Conservation (phyloP, 2,113 vertebrate genomes). For the Corythaeola cristata region DNA sequence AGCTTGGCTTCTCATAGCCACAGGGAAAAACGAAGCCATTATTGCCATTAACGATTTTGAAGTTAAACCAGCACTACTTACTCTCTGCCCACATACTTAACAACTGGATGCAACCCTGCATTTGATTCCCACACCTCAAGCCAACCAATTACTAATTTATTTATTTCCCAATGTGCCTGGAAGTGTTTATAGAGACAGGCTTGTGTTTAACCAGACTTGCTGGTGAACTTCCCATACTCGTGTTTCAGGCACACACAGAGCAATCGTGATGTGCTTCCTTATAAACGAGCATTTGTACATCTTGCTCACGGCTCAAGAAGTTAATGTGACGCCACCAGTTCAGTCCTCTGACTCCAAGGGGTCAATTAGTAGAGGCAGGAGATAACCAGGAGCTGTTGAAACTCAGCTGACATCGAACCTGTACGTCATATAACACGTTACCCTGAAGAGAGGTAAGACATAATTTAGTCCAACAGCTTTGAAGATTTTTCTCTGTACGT, state of each 20-base stretch:
- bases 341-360: neutral
- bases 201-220: neutral
- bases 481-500: neutral
- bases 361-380: neutral
- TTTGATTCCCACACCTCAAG: neutral
- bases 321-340: fast-evolving
- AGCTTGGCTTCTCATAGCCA: neutral
- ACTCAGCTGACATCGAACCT: neutral
- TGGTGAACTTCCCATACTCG: neutral
- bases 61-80: neutral
- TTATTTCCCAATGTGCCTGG: slow-evolving; percentile 8
- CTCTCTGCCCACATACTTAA: neutral
- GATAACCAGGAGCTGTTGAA: neutral
- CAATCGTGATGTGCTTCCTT: fast-evolving
- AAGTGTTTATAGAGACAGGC: neutral
- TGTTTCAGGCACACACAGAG: neutral
- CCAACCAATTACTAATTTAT: neutral
- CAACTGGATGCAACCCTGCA: neutral
- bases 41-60: neutral
- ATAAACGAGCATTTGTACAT: fast-evolving
- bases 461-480: neutral
- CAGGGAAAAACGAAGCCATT: neutral
- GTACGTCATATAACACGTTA: fast-evolving
- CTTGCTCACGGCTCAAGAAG: fast-evolving
- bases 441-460: fast-evolving